phyloP scores from a whole-genome alignment of 2,888 invertebrate species.

The Linhomoeus sp. region DNA sequence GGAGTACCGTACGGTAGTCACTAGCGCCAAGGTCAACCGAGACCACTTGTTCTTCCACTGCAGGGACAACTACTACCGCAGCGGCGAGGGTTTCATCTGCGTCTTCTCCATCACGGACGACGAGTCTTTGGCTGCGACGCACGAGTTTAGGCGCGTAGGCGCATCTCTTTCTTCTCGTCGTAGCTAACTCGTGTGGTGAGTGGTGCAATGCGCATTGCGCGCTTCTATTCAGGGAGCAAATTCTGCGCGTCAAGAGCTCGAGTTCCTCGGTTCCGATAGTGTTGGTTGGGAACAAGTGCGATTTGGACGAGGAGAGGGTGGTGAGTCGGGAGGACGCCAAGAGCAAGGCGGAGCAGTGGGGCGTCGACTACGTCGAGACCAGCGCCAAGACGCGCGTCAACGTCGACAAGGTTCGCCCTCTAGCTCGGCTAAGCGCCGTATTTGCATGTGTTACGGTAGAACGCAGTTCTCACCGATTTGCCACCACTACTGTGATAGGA shows the following conservation, averaged over 20 bases:
- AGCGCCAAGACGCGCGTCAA: constrained; percentile 94
- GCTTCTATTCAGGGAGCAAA: constrained; percentile 65
- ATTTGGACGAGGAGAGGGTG: constrained; percentile 78
- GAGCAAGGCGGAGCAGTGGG: constrained; percentile 67
- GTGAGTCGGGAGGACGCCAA: constrained; percentile 43
- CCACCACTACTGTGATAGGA: too few relatives aligned
- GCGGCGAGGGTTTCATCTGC: constrained; percentile 97
- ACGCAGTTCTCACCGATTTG: too few relatives aligned
- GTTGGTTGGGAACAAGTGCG: constrained; percentile 94
- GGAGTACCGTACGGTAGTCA: too few relatives aligned
- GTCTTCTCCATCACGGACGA: constrained; percentile 98
- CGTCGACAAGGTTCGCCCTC: constrained; percentile 98
- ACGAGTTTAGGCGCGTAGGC: constrained; percentile 98
- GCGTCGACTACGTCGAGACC: constrained; percentile 94
- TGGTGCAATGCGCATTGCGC: too few relatives aligned
- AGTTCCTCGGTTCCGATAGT: constrained; percentile 96
- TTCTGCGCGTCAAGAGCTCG: constrained; percentile 78
- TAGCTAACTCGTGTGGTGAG: too few relatives aligned
- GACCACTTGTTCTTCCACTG: too few relatives aligned
- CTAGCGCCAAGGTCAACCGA: too few relatives aligned
- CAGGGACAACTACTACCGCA: constrained; percentile 95
- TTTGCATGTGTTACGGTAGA: too few relatives aligned
- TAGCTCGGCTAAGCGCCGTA: too few relatives aligned
- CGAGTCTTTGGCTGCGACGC: constrained; percentile 94
- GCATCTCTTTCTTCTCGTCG: too few relatives aligned